Base-by-base conservation (phyloP, 2,888 invertebrate genomes). In the Chirona hameri region DNA sequence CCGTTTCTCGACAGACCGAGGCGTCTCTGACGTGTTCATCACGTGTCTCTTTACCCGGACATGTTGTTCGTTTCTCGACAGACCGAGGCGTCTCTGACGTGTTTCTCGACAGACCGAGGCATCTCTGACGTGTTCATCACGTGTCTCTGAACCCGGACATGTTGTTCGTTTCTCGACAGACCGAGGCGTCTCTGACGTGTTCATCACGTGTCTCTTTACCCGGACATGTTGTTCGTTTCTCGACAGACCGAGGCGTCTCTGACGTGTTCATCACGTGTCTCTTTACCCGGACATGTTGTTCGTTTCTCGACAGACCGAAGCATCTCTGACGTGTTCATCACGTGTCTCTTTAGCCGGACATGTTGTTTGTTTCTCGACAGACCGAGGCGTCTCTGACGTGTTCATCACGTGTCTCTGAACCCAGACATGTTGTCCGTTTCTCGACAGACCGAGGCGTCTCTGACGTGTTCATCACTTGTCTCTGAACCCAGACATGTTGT, bases 191-290 rank as follows among this genome's bases (percentile, higher is more conserved):
- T 86, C 87, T 14, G 89, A 92, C 86, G 93, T 90, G 86, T 90
- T 93, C 84, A 90, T 95, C 81, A 94, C 94, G 21, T 94, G 93
- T 86, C 91, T 39, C 39, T 39, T 2, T 5, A 39, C 39, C 2
- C 39, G 4, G 39, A 2, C 39, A 39, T 39, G 39, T 39, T 39
- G 39, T n/a, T 0, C 24, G 39, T 29, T 10, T 29, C 27, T 69
- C 31, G 4, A 31, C 72, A 83, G 88, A 88, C 27, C 88, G 90
- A 0, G 90, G 90, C 52, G 92, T 96, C 79, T 86, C 87, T 14
- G 89, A 92, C 86, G 93, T 90, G 86, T 90, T 93, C 84, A 90
- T 95, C 81, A 94, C 94, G 21, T 94, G 93, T 86, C 91, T 39
- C 39, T 39, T 2, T 5, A 39, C 39, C 2, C 39, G 4, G 39